Percentiles rank a stretch among this genome's conserved stretches.
Evolutionary conservation across 2,888 invertebrate species (phyloP).

Genomic region (Apeira syringaria): DNA sequence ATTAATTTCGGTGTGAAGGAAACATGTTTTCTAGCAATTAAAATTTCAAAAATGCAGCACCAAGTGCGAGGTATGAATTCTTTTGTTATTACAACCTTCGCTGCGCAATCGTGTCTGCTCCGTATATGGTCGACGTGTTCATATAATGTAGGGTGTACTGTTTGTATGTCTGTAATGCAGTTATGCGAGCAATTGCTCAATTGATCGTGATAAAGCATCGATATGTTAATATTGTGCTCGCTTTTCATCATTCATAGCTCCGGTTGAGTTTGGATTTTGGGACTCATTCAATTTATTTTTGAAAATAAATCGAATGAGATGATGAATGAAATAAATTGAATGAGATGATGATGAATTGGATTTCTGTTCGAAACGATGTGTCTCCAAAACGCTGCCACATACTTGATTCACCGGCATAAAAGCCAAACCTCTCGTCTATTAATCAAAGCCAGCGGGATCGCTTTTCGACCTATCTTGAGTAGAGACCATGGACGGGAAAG

Average conservation of each 20-base stretch:
- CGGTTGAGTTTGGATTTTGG: conserved; percentile 11
- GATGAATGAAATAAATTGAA: too few relatives aligned
- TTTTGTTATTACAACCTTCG: conserved; percentile 41
- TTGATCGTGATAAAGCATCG: conserved; percentile 45
- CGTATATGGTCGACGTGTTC: conserved; percentile 43
- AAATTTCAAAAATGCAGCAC: conserved; percentile 26
- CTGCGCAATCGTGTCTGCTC: conserved; percentile 39
- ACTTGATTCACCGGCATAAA: too few relatives aligned
- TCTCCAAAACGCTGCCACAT: too few relatives aligned
- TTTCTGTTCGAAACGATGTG: too few relatives aligned
- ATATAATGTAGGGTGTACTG: conserved; percentile 36
- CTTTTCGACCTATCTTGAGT: too few relatives aligned
- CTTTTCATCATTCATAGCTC: conserved; percentile 25
- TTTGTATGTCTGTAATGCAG: conserved; percentile 26
- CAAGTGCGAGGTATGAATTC: conserved; percentile 33
- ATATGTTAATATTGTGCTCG: conserved; percentile 27
- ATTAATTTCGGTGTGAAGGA: conserved; percentile 21
- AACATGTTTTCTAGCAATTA: conserved; percentile 22
- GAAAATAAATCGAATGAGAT: too few relatives aligned
- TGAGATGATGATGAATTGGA: too few relatives aligned
- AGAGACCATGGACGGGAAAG: too few relatives aligned
- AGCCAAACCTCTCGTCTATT: too few relatives aligned
- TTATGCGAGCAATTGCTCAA: conserved; percentile 48
- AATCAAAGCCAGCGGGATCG: too few relatives aligned
- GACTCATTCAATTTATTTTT: too few relatives aligned